These are phyloP conservation scores for Clarias fuscus DNA, from an alignment of 2,797 vertebrate genomes.

Conservation along the genomic window DNA sequence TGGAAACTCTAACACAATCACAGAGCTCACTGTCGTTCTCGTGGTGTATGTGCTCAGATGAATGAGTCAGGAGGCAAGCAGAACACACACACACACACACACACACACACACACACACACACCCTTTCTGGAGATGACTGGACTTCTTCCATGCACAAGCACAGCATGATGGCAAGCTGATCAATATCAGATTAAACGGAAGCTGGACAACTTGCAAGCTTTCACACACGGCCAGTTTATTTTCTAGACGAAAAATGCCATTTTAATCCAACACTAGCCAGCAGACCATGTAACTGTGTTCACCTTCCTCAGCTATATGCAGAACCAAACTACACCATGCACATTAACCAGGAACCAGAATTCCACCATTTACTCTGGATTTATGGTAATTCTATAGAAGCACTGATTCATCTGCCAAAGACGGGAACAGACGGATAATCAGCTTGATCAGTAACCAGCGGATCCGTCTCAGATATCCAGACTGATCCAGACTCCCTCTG, in stretches of 20 bases:
- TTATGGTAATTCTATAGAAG: no score
- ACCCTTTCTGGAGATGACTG: no score
- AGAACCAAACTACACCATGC: not conserved
- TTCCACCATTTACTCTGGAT: not conserved
- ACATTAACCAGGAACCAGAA: not conserved
- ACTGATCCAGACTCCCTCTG: no score
- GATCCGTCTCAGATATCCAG: no score
- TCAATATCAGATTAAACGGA: not conserved
- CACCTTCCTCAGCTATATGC: not conserved
- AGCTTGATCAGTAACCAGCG: no score
- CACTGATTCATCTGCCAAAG: no score
- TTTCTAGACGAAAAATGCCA: not conserved
- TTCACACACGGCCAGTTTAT: not conserved
- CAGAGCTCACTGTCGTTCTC: no score
- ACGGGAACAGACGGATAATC: no score
- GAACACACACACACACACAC: not conserved
- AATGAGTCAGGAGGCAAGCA: no score
- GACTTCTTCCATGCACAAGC: no score
- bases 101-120: not conserved
- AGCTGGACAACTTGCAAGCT: not conserved
- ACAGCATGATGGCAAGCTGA: no score
- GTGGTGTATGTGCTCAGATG: no score
- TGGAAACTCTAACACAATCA: not conserved
- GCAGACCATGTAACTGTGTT: not conserved
- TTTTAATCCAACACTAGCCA: not conserved